Evolutionary conservation across 2,888 invertebrate species (phyloP).

Genomic region (Cryptosula pallasiana): DNA sequence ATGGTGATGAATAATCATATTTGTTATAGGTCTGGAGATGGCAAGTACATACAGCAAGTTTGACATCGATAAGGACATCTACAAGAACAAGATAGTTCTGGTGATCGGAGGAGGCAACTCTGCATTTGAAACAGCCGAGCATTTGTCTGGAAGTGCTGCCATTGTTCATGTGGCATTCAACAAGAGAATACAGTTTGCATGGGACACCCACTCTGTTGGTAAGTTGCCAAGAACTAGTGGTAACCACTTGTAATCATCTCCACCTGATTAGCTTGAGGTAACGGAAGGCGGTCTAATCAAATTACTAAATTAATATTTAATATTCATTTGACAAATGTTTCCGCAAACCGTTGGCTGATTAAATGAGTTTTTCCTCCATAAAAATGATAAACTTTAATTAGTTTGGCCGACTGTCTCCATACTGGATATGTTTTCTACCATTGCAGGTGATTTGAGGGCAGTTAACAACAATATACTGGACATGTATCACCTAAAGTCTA

Average conservation of each 20-base stretch:
- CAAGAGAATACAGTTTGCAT: constrained; percentile 13
- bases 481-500: constrained; percentile 26
- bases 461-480: constrained; percentile 25
- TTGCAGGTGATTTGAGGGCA: constrained; percentile 20
- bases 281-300: no score
- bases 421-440: no score
- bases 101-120: constrained; percentile 24
- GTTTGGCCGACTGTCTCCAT: no score
- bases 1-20: no score
- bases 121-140: constrained; percentile 26
- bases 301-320: no score
- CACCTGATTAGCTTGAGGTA: no score
- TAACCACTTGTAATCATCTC: no score
- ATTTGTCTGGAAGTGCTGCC: constrained; percentile 18
- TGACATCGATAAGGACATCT: constrained; percentile 1
- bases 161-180: constrained; percentile 8
- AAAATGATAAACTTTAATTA: no score
- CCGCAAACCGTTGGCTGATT: no score
- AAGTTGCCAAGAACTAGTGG: background rate
- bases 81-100: constrained; percentile 23
- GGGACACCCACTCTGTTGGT: constrained; percentile 27
- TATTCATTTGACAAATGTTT: no score
- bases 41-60: constrained; percentile 22
- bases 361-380: no score
- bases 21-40: constrained; percentile 25